Evolutionary conservation across 2,797 vertebrate species (phyloP).

Genomic region (Aselliscus stoliczkanus): DNA sequence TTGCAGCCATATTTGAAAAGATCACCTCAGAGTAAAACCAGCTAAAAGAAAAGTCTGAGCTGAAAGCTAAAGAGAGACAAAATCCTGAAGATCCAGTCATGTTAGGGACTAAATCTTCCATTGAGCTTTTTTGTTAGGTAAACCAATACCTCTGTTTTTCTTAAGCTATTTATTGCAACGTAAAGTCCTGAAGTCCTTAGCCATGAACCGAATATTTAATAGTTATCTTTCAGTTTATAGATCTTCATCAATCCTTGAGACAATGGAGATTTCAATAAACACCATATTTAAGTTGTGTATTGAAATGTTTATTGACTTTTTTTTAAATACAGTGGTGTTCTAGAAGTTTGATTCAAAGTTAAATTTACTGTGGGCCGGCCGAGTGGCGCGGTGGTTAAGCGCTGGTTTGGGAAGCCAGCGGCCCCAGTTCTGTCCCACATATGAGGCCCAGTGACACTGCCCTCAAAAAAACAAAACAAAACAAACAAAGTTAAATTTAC

Average conservation of each 20-base stretch:
- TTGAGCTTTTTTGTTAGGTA: neutral
- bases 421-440: too few relatives aligned
- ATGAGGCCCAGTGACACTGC: too few relatives aligned
- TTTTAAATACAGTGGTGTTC: neutral
- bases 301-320: neutral
- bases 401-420: too few relatives aligned
- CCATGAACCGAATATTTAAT: neutral
- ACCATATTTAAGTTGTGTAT: neutral
- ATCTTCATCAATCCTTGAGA: neutral
- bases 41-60: neutral
- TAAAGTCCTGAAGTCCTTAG: neutral
- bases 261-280: neutral
- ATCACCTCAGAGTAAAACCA: neutral
- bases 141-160: neutral
- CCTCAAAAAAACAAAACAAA: too few relatives aligned
- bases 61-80: neutral
- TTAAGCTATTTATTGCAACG: neutral
- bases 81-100: neutral
- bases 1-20: neutral
- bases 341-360: slow-evolving; percentile 8
- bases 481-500: neutral
- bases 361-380: neutral
- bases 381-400: too few relatives aligned
- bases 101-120: neutral
- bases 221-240: neutral